These are phyloP conservation scores for Plebejus argus DNA, from an alignment of 2,888 invertebrate genomes.

Conservation along the genomic window DNA sequence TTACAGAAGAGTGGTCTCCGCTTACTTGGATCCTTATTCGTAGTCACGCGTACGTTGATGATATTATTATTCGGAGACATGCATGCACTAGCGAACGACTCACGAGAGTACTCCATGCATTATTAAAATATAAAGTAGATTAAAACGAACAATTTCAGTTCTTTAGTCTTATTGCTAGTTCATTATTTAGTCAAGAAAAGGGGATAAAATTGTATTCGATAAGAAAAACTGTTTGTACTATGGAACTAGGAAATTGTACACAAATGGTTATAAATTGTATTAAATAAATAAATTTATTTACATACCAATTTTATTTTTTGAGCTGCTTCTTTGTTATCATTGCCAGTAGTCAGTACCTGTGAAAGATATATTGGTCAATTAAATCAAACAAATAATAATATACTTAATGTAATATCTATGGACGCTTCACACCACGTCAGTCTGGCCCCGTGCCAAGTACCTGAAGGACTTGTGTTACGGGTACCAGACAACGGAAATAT, in stretches of 20 bases:
- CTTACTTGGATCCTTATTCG: constrained; percentile 55
- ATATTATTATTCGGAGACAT: constrained; percentile 72
- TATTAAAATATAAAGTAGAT: constrained; percentile 39
- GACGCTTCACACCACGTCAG: too few relatives aligned
- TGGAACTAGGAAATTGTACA: too few relatives aligned
- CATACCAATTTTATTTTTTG: neutral
- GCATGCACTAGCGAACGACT: constrained; percentile 41
- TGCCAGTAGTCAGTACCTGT: neutral
- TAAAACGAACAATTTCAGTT: constrained; percentile 37
- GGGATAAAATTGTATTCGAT: too few relatives aligned
- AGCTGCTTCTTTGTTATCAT: neutral
- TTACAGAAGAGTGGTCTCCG: neutral
- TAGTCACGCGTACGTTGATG: constrained; percentile 58
- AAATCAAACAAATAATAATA: too few relatives aligned
- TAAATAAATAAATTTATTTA: neutral
- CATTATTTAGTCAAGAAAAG: neutral
- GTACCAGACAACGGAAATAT: too few relatives aligned
- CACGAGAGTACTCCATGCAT: constrained; percentile 35
- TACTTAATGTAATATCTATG: too few relatives aligned
- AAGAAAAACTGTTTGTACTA: too few relatives aligned
- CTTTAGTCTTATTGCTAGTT: neutral
- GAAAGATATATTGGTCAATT: neutral
- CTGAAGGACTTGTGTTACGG: too few relatives aligned
- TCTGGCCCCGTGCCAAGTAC: too few relatives aligned
- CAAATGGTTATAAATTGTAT: neutral